A percentile compares a stretch with the other conserved stretches of the same genome.
These are phyloP conservation scores for Lepidurus couesii DNA, from an alignment of 1,140 invertebrate species.

Conservation along the genomic window DNA sequence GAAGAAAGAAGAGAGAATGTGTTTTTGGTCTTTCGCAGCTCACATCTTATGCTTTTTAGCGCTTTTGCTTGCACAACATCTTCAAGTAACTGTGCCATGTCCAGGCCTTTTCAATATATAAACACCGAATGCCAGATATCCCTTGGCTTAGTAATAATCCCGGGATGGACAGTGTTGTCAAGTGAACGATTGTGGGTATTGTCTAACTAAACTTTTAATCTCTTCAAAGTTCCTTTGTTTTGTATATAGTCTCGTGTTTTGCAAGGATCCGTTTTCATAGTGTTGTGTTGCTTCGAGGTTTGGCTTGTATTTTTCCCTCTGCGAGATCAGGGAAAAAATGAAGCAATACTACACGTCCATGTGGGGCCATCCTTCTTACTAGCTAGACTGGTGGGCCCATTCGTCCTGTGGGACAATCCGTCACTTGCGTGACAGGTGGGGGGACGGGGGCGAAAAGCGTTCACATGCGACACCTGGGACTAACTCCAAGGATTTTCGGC, in stretches of 20 bases:
- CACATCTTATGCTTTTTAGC: background rate
- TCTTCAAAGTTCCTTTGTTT: background rate
- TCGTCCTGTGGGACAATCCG: conserved; percentile 12
- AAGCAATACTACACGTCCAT: background rate
- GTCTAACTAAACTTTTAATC: background rate
- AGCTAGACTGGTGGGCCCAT: background rate
- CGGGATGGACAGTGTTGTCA: background rate
- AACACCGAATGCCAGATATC: background rate
- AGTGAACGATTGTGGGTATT: background rate
- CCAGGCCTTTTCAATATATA: background rate
- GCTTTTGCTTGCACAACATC: background rate
- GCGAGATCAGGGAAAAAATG: background rate
- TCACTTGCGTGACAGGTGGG: background rate
- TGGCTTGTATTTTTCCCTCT: no score
- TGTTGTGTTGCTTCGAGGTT: no score
- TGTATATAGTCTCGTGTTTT: background rate
- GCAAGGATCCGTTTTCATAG: no score
- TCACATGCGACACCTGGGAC: conserved; percentile 6
- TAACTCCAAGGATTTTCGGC: background rate
- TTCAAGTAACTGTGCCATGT: background rate
- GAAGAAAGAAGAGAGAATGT: background rate
- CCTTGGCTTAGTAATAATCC: conserved; percentile 7
- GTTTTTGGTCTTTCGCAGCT: background rate
- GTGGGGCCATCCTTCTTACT: background rate
- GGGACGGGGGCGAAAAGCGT: background rate